Evolutionary conservation across 2,888 invertebrate species (phyloP), one percentile per base, ranked within the genome.

Genomic region (Trichogramma dendrolimi): DNA sequence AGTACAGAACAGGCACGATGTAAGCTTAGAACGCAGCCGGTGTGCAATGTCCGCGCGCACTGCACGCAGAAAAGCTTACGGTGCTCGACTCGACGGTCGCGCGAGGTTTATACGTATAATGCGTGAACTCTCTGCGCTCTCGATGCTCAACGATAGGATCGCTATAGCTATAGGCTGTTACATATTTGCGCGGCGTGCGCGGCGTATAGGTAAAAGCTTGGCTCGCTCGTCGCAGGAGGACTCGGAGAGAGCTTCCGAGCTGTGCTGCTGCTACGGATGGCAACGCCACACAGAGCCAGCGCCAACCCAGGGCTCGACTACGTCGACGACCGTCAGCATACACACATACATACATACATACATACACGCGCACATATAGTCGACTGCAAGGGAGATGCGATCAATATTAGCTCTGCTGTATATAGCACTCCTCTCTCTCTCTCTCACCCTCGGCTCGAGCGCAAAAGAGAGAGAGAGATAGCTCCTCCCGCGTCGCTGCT

Each of bases 201-300:
- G 27, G 27, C 3, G 27, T 27, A 27, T 27, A 27, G 27, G 27
- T 27, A 27, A 27, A 27, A 27, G 27, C 27, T 27, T 27, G 27
- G 27, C 27, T 27, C 2, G 27, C 27, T 27, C 27, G 2, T 2
- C 27, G 27, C 27, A 27, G 14, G 27, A 27, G 27, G 27, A 27
- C 27, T 27, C 27, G 2, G 27, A 1, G 27, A 27, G 27, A 27
- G 27, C 27, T 27, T 27, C 27, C 27, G 27, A 27, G 27, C 27
- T 27, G 27, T 27, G 27, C 27, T 27, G 27, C 27, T 27, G 27
- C 27, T 27, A 27, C 74, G 11, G 14, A 41, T 71, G 68, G 70
- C 70, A 77, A 27, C 78, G 78, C 61, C 8, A 42, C 4, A 76
- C 75, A 78, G 75, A 78, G 73, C 73, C 74, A 70, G 68, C 68